phyloP scores from a whole-genome alignment of 92 coral and sea anemone species.

The Umimayanthus kanabou region DNA sequence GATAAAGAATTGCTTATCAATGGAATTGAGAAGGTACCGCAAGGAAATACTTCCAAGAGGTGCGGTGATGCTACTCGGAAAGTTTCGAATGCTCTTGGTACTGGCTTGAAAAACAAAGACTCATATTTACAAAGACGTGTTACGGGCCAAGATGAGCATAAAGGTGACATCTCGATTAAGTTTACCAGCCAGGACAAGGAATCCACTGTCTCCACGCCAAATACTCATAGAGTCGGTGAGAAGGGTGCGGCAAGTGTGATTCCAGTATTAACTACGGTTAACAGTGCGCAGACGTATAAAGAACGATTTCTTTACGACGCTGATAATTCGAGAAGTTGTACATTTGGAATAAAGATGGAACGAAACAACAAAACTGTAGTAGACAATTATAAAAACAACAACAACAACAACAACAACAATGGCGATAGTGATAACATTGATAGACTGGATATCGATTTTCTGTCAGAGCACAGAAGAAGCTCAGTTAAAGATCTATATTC shows the following conservation, averaged over 20 bases:
- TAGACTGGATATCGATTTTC: neutral
- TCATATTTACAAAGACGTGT: neutral
- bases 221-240: neutral
- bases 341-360: neutral
- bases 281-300: neutral
- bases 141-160: neutral
- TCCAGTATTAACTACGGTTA: neutral
- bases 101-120: neutral
- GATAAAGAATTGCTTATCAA: neutral
- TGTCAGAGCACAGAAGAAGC: neutral
- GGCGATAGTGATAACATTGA: neutral
- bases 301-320: neutral
- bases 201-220: neutral
- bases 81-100: neutral
- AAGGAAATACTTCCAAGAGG: neutral
- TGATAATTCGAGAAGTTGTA: neutral
- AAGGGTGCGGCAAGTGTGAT: neutral
- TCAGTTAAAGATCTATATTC: conserved; percentile 27
- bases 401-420: neutral
- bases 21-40: neutral
- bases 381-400: neutral
- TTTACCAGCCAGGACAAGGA: neutral
- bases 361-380: neutral
- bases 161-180: neutral
- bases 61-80: neutral